These are phyloP conservation scores for Hemicrepidius hirtus DNA, from an alignment of 2,888 invertebrate genomes.

Conservation along the genomic window DNA sequence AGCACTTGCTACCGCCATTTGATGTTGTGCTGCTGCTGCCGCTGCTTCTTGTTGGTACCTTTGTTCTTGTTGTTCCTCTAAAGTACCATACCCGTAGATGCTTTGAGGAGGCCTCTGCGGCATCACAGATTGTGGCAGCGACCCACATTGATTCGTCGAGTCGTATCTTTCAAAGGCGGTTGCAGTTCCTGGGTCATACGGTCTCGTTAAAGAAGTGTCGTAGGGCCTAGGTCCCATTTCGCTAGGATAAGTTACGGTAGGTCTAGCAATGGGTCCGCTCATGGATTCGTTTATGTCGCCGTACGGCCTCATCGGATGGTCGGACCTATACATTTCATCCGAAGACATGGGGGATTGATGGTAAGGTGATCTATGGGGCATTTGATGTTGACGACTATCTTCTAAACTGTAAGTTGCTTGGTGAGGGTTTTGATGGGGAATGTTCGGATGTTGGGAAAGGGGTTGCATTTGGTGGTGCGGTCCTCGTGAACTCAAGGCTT, in stretches of 20 bases:
- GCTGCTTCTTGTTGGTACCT: constrained; percentile 77
- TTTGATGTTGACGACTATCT: constrained; percentile 69
- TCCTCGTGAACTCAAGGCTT: constrained; percentile 74
- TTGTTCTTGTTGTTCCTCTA: constrained; percentile 77
- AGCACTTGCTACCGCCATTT: constrained; percentile 73
- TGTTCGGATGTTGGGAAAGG: constrained; percentile 68
- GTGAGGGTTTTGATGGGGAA: constrained; percentile 74
- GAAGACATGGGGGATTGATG: constrained; percentile 79
- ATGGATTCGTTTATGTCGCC: constrained; percentile 79
- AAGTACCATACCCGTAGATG: constrained; percentile 77
- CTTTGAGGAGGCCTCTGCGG: constrained; percentile 74
- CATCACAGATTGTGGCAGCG: constrained; percentile 72
- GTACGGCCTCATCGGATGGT: constrained; percentile 74
- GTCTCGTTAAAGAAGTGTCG: constrained; percentile 72
- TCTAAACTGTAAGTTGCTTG: constrained; percentile 75
- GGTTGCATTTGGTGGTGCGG: constrained; percentile 72
- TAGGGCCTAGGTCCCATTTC: constrained; percentile 73
- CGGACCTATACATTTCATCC: constrained; percentile 72
- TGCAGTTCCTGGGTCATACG: constrained; percentile 76
- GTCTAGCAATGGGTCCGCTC: constrained; percentile 73
- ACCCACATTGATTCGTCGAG: constrained; percentile 68
- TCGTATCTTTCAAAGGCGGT: constrained; percentile 81
- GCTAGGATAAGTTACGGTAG: constrained; percentile 76
- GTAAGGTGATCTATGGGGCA: constrained; percentile 77
- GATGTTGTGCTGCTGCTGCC: constrained; percentile 71